Evolutionary conservation across 2,888 invertebrate genomes (phyloP).

Genomic region (Xestia xanthographa): DNA sequence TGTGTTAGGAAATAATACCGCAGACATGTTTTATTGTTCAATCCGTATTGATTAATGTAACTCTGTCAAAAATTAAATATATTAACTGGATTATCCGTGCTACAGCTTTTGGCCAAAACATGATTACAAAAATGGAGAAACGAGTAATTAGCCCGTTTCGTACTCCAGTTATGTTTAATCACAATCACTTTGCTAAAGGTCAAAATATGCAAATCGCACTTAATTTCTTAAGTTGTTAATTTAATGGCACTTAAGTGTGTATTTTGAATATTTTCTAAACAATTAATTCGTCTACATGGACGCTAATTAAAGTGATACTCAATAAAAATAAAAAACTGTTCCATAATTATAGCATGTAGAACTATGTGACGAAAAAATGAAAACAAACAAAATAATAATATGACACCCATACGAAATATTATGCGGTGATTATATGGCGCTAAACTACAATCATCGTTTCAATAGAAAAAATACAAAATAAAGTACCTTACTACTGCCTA

Average conservation of each 20-base stretch:
- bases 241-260: constrained; percentile 44
- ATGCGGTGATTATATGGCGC: constrained; percentile 61
- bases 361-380: constrained; percentile 43
- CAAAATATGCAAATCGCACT: constrained; percentile 53
- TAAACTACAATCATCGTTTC: constrained; percentile 56
- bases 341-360: constrained; percentile 48
- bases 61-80: constrained; percentile 50
- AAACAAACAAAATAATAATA: constrained; percentile 54
- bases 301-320: constrained; percentile 44
- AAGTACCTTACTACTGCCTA: constrained; percentile 49
- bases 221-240: constrained; percentile 46
- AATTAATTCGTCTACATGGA: constrained; percentile 31
- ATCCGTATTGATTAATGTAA: constrained; percentile 52
- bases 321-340: constrained; percentile 48
- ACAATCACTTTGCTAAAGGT: constrained; percentile 61
- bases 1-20: constrained; percentile 43
- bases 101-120: constrained; percentile 48
- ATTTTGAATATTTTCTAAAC: constrained; percentile 53
- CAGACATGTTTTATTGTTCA: constrained; percentile 61
- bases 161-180: constrained; percentile 45
- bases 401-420: constrained; percentile 56
- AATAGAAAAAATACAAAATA: constrained; percentile 51
- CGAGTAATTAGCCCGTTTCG: constrained; percentile 53
- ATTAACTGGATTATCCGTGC: constrained; percentile 52
- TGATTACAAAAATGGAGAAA: constrained; percentile 60